These are phyloP conservation scores for Kryptolebias marmoratus DNA, from an alignment of 2,113 vertebrate species.

Conservation along the genomic window DNA sequence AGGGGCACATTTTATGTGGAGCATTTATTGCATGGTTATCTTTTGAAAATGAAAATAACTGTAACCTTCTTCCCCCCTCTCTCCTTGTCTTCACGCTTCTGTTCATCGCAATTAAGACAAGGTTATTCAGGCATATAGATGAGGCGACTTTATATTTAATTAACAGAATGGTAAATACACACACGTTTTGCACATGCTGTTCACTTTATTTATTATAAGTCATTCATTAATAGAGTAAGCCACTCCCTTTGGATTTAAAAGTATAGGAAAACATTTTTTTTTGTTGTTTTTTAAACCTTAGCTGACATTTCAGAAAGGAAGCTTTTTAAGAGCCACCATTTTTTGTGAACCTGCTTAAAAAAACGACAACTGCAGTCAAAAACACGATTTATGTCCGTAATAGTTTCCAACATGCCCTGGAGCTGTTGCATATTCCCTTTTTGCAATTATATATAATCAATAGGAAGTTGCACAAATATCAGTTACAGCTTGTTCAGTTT, in stretches of 20 bases:
- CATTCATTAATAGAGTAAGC: background rate
- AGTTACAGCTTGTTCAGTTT: too few species aligned
- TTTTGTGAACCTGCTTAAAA: too few species aligned
- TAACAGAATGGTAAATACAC: constrained; percentile 76
- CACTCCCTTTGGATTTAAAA: too few species aligned
- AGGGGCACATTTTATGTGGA: background rate
- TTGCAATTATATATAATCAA: too few species aligned
- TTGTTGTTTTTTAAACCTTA: background rate
- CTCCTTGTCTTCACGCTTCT: constrained; percentile 77
- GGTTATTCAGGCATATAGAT: constrained; percentile 75
- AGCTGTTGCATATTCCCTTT: background rate
- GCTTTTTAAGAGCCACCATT: too few species aligned
- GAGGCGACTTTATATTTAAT: constrained; percentile 82
- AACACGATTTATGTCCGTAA: too few species aligned
- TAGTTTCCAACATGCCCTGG: too few species aligned
- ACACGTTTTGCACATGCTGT: constrained; percentile 65
- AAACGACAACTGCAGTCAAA: too few species aligned
- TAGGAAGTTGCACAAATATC: too few species aligned
- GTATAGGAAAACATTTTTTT: background rate
- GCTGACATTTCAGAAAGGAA: too few species aligned
- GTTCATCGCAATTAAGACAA: constrained; percentile 85
- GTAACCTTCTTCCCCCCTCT: constrained; percentile 72
- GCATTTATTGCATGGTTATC: constrained; percentile 21
- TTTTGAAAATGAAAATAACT: constrained; percentile 66
- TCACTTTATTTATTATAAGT: constrained; percentile 69